Evolutionary conservation across 2,888 invertebrate genomes (phyloP), one percentile per base, ranked within the genome.

Genomic region (Orthonevra nobilis): DNA sequence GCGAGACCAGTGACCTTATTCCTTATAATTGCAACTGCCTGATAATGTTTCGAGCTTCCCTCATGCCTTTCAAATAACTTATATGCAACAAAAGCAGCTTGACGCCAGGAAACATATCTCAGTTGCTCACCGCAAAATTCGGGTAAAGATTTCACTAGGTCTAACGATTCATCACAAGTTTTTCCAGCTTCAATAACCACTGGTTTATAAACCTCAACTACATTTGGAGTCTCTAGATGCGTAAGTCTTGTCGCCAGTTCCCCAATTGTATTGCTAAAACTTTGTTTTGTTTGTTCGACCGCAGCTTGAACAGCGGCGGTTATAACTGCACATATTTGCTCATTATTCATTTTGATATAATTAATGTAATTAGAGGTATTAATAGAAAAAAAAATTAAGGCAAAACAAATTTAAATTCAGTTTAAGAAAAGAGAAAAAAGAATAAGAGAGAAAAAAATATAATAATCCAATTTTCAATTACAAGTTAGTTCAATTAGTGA

Each of bases 21-120:
- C n/a, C n/a, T n/a, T n/a, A n/a, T n/a, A n/a, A n/a, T n/a, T n/a
- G n/a, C n/a, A n/a, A n/a, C n/a, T n/a, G n/a, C n/a, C n/a, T n/a
- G n/a, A n/a, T n/a, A n/a, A n/a, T n/a, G n/a, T n/a, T n/a, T n/a
- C n/a, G n/a, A n/a, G n/a, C n/a, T n/a, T n/a, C n/a, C n/a, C 3
- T 61, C 30, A 19, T 23, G 19, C 9, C 52, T 28, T 17, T 70
- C 44, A 30, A 40, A 40, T 7, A n/a, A n/a, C n/a, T n/a, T n/a
- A n/a, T n/a, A n/a, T n/a, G n/a, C n/a, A n/a, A n/a, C n/a, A n/a
- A n/a, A n/a, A n/a, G n/a, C n/a, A n/a, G n/a, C n/a, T n/a, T n/a
- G n/a, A n/a, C n/a, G n/a, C n/a, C n/a, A n/a, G n/a, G 42, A 42
- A 4, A 42, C 42, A 20, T 42, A 42, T 42, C 17, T 42, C 1